Percentiles rank a stretch among this genome's conserved stretches.
phyloP scores from a whole-genome alignment of 1,140 invertebrate species.

The Dinothrombium tinctorium region DNA sequence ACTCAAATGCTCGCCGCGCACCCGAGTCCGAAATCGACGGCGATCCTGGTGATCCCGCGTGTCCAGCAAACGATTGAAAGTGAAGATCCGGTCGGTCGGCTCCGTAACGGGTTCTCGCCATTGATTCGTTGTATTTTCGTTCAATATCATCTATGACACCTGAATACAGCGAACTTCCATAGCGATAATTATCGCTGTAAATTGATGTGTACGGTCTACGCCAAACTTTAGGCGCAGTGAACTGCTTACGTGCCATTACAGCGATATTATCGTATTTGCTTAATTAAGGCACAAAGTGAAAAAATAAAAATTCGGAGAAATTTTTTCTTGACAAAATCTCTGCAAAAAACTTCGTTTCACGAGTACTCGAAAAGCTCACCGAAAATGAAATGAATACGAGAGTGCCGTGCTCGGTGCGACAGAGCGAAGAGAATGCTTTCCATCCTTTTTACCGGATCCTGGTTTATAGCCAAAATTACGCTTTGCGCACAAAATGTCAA shows the following conservation, averaged over 20 bases:
- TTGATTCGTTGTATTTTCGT: constrained; percentile 11
- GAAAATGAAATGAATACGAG: too few relatives aligned
- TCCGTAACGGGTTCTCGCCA: constrained; percentile 8
- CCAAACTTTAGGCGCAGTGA: constrained; percentile 13
- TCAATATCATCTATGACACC: constrained; percentile 15
- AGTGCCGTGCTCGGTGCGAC: too few relatives aligned
- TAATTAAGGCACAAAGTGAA: too few relatives aligned
- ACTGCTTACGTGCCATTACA: constrained; percentile 8
- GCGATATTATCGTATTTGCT: too few relatives aligned
- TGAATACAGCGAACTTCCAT: constrained; percentile 16
- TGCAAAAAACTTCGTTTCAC: too few relatives aligned
- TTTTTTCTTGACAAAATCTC: too few relatives aligned
- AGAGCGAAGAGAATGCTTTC: too few relatives aligned
- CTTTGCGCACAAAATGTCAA: too few relatives aligned
- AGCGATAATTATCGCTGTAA: constrained; percentile 18
- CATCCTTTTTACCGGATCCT: too few relatives aligned
- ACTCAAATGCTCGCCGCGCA: neutral
- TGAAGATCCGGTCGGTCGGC: constrained; percentile 11
- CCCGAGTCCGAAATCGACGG: neutral
- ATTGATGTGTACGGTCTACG: constrained; percentile 15
- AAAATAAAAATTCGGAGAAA: too few relatives aligned
- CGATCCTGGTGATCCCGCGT: constrained; percentile 2
- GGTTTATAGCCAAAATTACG: too few relatives aligned
- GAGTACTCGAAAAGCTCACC: too few relatives aligned
- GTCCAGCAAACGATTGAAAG: constrained; percentile 9